Evolutionary conservation across 2,797 vertebrate genomes (phyloP), one percentile per base, ranked within the genome.

Genomic region (Danio tinwini): DNA sequence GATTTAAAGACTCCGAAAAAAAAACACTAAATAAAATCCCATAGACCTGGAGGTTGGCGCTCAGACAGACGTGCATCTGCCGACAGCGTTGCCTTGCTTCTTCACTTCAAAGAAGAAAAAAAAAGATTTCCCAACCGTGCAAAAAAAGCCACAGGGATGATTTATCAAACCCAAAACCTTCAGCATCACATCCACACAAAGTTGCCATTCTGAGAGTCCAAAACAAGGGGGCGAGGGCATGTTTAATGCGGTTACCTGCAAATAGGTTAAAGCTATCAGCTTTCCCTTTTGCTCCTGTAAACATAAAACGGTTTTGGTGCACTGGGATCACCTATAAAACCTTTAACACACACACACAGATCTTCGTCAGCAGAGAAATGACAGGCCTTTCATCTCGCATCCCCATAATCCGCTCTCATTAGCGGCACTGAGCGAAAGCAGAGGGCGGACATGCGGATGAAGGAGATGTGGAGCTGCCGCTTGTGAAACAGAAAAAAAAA

Each of bases 381-480:
- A 64, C 55, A 53, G 37, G 21, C 71, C 75, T 84, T 81, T 81
- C 63, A 84, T 84, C 79, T 74, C 49, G 59, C 40, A 69, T 69
- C 69, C 71, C 42, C 50, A 13, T 84, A 81, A 84, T 84, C 79
- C 64, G 14, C 53, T 70, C 75, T 81, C 79, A 78, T 84, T 84
- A 84, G 42, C 21, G 9, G 44, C 52, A n/a, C 37, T 49, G 70
- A 74, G 70, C 14, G 6, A 75, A 75, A 37, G 55, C 17, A 45
- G 71, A 67, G 73, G 72, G 79, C 55, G 39, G 58, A 63, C n/a
- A 59, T 37, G 3, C 1, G 67, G 65, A 52, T 79, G 82, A 77
- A 50, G 74, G 74, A 84, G 53, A 53, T n/a, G 21, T 29, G 0
- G 44, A 47, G n/a, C 8, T 63, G 80, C 58, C 13, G 80, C 56